Evolutionary conservation across 37 sponge, comb jelly and placozoan species (phyloP).

Genomic region (Cladorhizidae sp.): DNA sequence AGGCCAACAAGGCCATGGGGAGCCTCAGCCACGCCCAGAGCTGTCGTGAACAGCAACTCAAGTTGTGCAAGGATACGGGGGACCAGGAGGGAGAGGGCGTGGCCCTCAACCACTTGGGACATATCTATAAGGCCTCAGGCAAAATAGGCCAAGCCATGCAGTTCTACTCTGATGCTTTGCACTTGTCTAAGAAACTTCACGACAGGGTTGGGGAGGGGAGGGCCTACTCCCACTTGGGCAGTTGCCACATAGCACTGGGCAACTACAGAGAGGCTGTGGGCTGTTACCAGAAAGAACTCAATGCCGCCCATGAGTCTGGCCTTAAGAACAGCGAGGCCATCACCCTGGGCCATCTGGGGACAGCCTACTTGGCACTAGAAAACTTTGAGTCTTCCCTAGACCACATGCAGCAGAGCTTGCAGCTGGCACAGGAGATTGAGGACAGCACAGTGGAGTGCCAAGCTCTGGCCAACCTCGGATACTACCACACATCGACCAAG

Average conservation of each 20-base stretch:
- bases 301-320: slow-evolving; percentile 55
- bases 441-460: slow-evolving; percentile 65
- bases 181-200: slow-evolving; percentile 57
- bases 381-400: slow-evolving; percentile 62
- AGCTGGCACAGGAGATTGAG: slow-evolving; percentile 70
- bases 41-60: slow-evolving; percentile 88
- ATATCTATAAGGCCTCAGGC: slow-evolving; percentile 75
- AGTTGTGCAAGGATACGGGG: slow-evolving; percentile 63
- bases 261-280: slow-evolving; percentile 83
- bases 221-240: slow-evolving; percentile 88
- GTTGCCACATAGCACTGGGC: slow-evolving; percentile 87
- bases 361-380: slow-evolving; percentile 82
- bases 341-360: slow-evolving; percentile 85
- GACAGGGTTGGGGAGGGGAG: slow-evolving; percentile 83
- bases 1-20: slow-evolving; percentile 79
- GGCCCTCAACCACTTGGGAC: slow-evolving; percentile 78
- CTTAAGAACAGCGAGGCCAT: slow-evolving; percentile 67
- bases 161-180: slow-evolving; percentile 70
- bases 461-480: slow-evolving; percentile 85
- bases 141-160: slow-evolving; percentile 88
- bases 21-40: slow-evolving; percentile 84
- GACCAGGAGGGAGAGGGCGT: slow-evolving; percentile 54
- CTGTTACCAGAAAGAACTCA: slow-evolving; percentile 71
- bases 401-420: slow-evolving; percentile 66
- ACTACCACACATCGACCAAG: slow-evolving; percentile 56